Evolutionary conservation across 2,113 vertebrate species (phyloP), one percentile per base, ranked within the genome.

Genomic region (Meriones unguiculatus): DNA sequence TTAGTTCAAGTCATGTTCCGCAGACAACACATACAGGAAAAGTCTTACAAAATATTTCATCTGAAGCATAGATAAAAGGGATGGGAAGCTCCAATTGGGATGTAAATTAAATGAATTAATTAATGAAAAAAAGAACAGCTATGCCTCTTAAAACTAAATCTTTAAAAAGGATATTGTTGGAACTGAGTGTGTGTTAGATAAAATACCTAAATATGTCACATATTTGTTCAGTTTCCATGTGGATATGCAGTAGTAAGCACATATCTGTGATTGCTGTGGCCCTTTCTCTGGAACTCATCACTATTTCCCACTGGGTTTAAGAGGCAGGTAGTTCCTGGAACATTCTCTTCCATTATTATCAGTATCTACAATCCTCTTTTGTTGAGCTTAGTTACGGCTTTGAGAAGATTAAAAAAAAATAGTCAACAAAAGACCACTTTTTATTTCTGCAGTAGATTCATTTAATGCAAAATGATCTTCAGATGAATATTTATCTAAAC

Each of bases 381-480:
- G 81, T 91, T 88, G 32, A 92, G n/a, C 69, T 94, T 93, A 89
- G 50, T 94, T 93, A 89, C 38, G 65, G 25, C 28, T 88, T 93
- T 75, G 89, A 89, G 93, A 93, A 80, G 89, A 82, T 91, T 76
- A 73, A 92, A 97, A 54, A 24, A 87, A 92, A 96, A 57, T 75
- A 82, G 75, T 32, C 30, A 76, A 78, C 15, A 78, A 73, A 93
- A 75, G 78, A 64, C n/a, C 91, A 85, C 84, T 81, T 25, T 91
- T 88, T 35, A 81, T 87, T 96, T 95, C 59, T 94, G 11, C 10
- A 86, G 32, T 73, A 95, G 32, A 54, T 73, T 25, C 2, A 52
- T 94, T 92, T 97, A 96, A 95, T n/a, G 12, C 57, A 59, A 94
- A 91, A 97, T 87, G 18, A 86, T 73, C 89, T 90, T 75, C 5